These are phyloP conservation scores for Zoanthus sociatus DNA, from an alignment of 92 coral and sea anemone species.

Conservation along the genomic window DNA sequence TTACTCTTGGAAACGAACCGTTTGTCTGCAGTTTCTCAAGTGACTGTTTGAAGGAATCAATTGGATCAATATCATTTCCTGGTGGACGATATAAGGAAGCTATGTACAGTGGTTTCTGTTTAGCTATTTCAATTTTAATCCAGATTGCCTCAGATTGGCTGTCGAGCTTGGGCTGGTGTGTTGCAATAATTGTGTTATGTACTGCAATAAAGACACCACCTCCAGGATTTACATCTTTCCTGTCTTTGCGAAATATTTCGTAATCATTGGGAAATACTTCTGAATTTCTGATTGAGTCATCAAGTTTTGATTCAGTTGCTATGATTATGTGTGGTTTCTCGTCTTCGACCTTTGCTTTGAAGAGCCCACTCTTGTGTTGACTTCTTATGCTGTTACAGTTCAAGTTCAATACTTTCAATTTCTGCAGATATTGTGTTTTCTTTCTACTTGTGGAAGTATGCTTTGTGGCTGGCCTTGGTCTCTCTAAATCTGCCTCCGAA, in stretches of 20 bases:
- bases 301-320: slow-evolving; percentile 48
- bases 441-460: slow-evolving; percentile 29
- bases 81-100: slow-evolving; percentile 71
- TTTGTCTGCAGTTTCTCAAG: slow-evolving; percentile 52
- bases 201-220: slow-evolving; percentile 65
- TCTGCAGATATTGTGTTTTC: slow-evolving; percentile 40
- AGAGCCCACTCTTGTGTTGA: slow-evolving; percentile 48
- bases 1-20: slow-evolving; percentile 59
- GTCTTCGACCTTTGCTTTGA: slow-evolving; percentile 41
- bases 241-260: slow-evolving; percentile 50
- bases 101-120: slow-evolving; percentile 59
- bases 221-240: slow-evolving; percentile 62
- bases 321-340: slow-evolving; percentile 51
- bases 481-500: neutral
- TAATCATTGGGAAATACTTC: slow-evolving; percentile 46
- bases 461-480: slow-evolving; percentile 13
- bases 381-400: slow-evolving; percentile 48
- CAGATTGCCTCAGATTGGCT: slow-evolving; percentile 61
- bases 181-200: slow-evolving; percentile 65
- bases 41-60: slow-evolving; percentile 52
- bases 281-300: slow-evolving; percentile 42
- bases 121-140: slow-evolving; percentile 57
- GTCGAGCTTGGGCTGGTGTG: slow-evolving; percentile 65
- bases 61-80: slow-evolving; percentile 52
- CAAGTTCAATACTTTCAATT: slow-evolving; percentile 46